Base-by-base conservation (phyloP, 1,140 invertebrate genomes). In the Anastrepha ludens region DNA sequence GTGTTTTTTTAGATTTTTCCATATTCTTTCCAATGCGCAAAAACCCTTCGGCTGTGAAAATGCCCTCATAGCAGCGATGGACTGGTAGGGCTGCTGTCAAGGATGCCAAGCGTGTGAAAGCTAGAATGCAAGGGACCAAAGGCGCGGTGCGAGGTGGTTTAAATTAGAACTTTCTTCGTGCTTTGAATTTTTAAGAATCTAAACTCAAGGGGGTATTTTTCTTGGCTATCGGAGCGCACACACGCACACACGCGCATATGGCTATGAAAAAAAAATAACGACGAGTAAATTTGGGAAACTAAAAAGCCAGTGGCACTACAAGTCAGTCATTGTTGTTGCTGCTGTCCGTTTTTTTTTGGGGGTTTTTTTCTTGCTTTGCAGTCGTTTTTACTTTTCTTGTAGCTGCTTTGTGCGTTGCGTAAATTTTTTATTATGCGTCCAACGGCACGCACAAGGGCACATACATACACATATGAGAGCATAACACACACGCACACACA, bases 131-230 rank as follows among this genome's bases (percentile, higher is more conserved):
- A n/a, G 47, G 74, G 74, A 5, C 29, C 29, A 29, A 62, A 62
- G 7, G 29, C 17, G 85, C 9, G 7, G 59, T 47, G 58, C 41
- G 17, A 6, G 85, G 3, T 41, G 64, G 62, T 87, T 88, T 88
- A 88, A 88, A 88, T 88, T 88, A 88, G 87, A 88, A 88, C 59
- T 88, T 88, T 88, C 81, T 85, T 88, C 87, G 87, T 88, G 87
- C 74, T 81, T 86, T 88, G 87, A 87, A 87, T 87, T 87, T 87
- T 87, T 65, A 87, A 65, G 74, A 87, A 44, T 81, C 74, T 55
- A 81, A 50, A 81, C 74, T 81, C 74, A 81, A 81, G 74, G 74
- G 74, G 74, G 47, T 81, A 81, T 81, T 81, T 81, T 81, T 58
- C 41, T 20, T 81, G 47, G 74, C 74, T 55, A 81, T 81, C 55